These are phyloP conservation scores for Horisme vitalbata DNA, from an alignment of 2,888 invertebrate species.

Conservation along the genomic window DNA sequence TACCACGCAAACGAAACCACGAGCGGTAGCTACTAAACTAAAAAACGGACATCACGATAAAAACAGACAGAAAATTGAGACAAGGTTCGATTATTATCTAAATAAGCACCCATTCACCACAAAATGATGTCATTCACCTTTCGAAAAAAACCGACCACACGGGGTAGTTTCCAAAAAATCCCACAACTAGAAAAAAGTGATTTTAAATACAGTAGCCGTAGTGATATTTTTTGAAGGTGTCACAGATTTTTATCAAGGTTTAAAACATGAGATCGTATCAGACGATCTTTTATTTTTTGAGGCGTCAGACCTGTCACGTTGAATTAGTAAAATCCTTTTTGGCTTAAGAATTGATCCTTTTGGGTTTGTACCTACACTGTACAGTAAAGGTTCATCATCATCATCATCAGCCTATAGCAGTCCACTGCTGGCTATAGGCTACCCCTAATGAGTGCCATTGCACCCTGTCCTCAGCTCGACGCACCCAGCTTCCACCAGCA, in stretches of 20 bases:
- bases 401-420: no score
- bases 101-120: constrained; percentile 48
- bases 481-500: no score
- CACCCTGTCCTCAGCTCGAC: no score
- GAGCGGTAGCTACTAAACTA: no score
- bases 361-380: constrained; percentile 49
- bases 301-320: constrained; percentile 73
- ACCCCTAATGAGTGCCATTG: no score
- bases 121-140: constrained; percentile 58
- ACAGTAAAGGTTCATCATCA: no score
- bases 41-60: not conserved
- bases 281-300: constrained; percentile 52
- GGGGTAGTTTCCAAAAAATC: constrained; percentile 66
- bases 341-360: constrained; percentile 63
- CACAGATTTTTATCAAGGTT: constrained; percentile 80
- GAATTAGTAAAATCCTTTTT: constrained; percentile 77
- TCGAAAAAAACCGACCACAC: constrained; percentile 63
- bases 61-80: constrained; percentile 22
- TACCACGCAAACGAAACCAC: no score
- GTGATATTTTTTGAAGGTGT: constrained; percentile 64
- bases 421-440: no score
- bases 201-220: constrained; percentile 80
- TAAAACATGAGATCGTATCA: constrained; percentile 74
- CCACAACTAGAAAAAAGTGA: constrained; percentile 60
- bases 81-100: constrained; percentile 41